Base-by-base conservation (phyloP, 2,888 invertebrate species). In the Galeruca laticollis region DNA sequence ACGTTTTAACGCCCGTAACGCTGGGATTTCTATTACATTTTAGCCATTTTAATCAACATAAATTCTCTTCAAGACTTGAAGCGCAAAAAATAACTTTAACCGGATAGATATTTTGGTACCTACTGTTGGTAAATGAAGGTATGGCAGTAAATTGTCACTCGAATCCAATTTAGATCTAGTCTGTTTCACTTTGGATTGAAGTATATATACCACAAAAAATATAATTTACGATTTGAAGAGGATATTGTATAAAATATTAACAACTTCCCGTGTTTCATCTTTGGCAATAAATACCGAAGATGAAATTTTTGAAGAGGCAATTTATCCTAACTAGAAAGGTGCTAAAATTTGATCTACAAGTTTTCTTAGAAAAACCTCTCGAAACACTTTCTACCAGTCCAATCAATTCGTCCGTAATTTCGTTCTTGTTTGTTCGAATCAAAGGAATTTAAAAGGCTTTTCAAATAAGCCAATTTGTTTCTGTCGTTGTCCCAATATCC, bases 1-100 rank as follows among this genome's bases (percentile, higher is more conserved):
- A 75, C 76, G 72, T 76, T 78, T 77, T 75, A 77, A 74, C 77
- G 74, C 73, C 77, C 74, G 75, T 73, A 79, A 79, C 78, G 78
- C 78, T 77, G 71, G 77, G 76, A 77, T 80, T 81, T 80, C 80
- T 80, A 79, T 81, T 80, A 80, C 79, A 75, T 76, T 79, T 78
- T 78, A 77, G 73, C 80, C 77, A 79, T 81, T 82, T 81, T 82
- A 82, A 82, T 82, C 82, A 81, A 77, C 81, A 82, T 81, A 81
- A 82, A 82, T 82, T 81, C 80, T 72, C 77, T 76, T 77, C 77
- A 76, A 77, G 75, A 76, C 77, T 68, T 72, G 75, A 69, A 76
- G 75, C 68, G 71, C 75, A 79, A 79, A 79, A 79, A 79, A 75
- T 75, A 75, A 76, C 73, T 78, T 79, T 77, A 78, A 49, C 59